phyloP scores from a whole-genome alignment of 2,113 vertebrate species.

The Epinephelus moara region DNA sequence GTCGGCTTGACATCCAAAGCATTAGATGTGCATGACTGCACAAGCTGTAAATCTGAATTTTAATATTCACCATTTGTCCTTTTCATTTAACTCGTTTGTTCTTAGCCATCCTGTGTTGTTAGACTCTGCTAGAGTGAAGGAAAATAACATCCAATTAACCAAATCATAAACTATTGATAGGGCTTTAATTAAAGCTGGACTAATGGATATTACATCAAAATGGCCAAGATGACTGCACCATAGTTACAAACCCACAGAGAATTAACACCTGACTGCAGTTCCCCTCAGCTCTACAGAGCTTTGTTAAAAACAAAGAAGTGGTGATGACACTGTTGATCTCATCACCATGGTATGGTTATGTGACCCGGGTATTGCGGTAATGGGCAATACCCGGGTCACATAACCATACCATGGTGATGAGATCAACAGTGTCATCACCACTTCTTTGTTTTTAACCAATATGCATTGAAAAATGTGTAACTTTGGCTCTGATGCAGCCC shows the following conservation, averaged over 20 bases:
- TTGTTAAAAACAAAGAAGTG: too few species aligned
- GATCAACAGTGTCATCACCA: too few species aligned
- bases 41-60: not conserved
- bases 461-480: too few species aligned
- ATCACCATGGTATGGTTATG: too few species aligned
- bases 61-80: not conserved
- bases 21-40: not conserved
- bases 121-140: not conserved
- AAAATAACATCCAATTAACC: not conserved
- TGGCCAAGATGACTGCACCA: not conserved
- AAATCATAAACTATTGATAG: not conserved
- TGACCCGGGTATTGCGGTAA: too few species aligned
- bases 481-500: too few species aligned
- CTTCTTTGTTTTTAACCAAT: too few species aligned
- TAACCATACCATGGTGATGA: too few species aligned
- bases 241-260: not conserved
- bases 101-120: not conserved
- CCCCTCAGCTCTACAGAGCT: too few species aligned
- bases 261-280: not conserved
- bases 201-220: conserved; percentile 11
- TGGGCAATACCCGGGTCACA: too few species aligned
- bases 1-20: not conserved
- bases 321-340: too few species aligned
- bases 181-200: conserved; percentile 17
- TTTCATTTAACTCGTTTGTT: not conserved